Evolutionary conservation across 2,888 invertebrate species (phyloP).

Genomic region (Melanostoma mellinum): DNA sequence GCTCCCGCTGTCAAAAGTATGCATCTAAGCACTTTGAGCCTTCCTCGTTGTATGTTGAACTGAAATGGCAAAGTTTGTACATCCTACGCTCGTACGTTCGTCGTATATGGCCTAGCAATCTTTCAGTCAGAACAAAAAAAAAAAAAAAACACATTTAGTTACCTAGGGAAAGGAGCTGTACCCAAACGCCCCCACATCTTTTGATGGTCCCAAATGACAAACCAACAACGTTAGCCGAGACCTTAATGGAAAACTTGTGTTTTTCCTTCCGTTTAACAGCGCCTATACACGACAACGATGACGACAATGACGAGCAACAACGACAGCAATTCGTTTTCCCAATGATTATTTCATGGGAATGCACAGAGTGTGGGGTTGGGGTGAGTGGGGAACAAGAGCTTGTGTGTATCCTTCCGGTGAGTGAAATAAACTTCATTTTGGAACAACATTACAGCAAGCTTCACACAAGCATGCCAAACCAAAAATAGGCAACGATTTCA

Average conservation of each 20-base stretch:
- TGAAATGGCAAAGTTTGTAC: neutral
- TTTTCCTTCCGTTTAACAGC: conserved; percentile 69
- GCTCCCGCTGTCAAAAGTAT: conserved; percentile 15
- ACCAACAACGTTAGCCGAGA: conserved; percentile 45
- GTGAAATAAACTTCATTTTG: conserved; percentile 47
- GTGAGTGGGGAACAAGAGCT: neutral
- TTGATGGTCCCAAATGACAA: conserved; percentile 43
- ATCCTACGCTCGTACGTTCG: too few relatives aligned
- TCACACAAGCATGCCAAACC: conserved; percentile 40
- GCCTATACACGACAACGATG: conserved; percentile 50
- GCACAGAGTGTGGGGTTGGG: neutral
- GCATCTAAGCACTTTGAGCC: conserved; percentile 30
- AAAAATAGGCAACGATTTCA: conserved; percentile 35
- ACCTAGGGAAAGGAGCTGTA: conserved; percentile 15
- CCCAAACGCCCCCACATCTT: too few relatives aligned
- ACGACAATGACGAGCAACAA: conserved; percentile 53
- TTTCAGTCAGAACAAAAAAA: neutral
- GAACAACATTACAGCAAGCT: conserved; percentile 54
- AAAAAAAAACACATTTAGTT: conserved; percentile 44
- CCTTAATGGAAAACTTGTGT: conserved; percentile 72
- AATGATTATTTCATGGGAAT: conserved; percentile 61
- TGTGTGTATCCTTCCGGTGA: conserved; percentile 14
- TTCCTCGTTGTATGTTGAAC: neutral
- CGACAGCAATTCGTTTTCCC: conserved; percentile 67
- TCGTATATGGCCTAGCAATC: neutral